Base-by-base conservation (phyloP, 2,888 invertebrate genomes). In the Chloromyia formosa region DNA sequence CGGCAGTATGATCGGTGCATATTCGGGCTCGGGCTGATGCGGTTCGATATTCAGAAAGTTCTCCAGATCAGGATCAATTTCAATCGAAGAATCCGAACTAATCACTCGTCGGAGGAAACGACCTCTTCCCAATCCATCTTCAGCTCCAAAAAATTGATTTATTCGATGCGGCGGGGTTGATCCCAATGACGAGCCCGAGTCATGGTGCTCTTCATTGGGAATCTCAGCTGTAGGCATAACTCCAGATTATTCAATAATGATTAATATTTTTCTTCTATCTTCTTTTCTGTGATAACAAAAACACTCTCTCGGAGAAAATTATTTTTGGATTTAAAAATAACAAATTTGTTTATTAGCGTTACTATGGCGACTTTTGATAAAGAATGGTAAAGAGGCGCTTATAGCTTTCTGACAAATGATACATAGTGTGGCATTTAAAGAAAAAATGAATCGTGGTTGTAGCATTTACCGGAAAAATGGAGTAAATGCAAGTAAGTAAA, bases 1-100 rank as follows among this genome's bases (percentile, higher is more conserved):
- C 0, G 89, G 88, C 78, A 88, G 85, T 5, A 88, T 87, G 73
- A 89, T 88, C 1, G 89, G 88, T 74, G 88, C 82, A 79, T 89
- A 87, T 40, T 88, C 87, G 0, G 88, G 87, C 18, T 74, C 54
- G 1, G 18, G 14, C 1, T 62, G 73, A 53, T 53, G 20, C 16
- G 73, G 45, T 61, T 60, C 73, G 22, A 45, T 58, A 49, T 61
- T 73, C 12, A 73, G 22, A 45, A 61, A 27, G 45, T 73, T 73
- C n/a, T 83, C 83, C 10, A 72, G 49, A 49, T 74, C 62, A 23
- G 64, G 54, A 64, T 75, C 69, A 45, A 54, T 75, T 71, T 45
- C 54, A 20, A 72, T 73, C n/a, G 71, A 77, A 14, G 75, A 75
- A 73, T 77, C 74, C 12, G 74, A 61, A 27, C 75, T 75, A 12